These are phyloP conservation scores for Caenorhabditis sp. DNA, from an alignment of 2,888 invertebrate species.

Conservation along the genomic window DNA sequence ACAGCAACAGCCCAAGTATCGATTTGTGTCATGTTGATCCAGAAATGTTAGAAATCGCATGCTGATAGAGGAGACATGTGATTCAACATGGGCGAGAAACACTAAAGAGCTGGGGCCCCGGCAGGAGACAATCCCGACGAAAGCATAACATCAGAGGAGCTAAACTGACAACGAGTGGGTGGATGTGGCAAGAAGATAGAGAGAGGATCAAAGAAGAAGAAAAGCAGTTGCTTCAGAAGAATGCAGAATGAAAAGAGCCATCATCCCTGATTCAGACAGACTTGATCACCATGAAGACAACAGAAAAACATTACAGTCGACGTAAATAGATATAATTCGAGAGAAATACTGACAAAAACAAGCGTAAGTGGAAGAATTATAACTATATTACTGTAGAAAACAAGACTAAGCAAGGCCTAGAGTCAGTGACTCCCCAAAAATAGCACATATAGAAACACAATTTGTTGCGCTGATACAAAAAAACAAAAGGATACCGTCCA, in stretches of 20 bases:
- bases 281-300: too few species aligned
- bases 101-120: neutral
- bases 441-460: constrained; percentile 29
- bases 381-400: neutral
- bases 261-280: constrained; percentile 32
- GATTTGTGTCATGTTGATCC: constrained; percentile 50
- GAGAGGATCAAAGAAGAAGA: constrained; percentile 43
- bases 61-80: constrained; percentile 11
- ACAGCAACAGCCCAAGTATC: constrained; percentile 46
- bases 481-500: constrained; percentile 62
- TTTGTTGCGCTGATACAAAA: constrained; percentile 52
- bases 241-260: neutral
- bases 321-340: neutral
- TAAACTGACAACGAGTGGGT: constrained; percentile 62
- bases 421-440: constrained; percentile 20
- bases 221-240: constrained; percentile 51
- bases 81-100: constrained; percentile 6
- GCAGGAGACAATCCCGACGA: constrained; percentile 9
- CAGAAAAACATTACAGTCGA: neutral
- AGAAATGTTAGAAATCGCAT: constrained; percentile 28
- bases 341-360: neutral
- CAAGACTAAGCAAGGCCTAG: neutral
- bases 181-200: constrained; percentile 45
- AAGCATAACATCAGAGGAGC: constrained; percentile 17
- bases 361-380: neutral